Percentiles rank a stretch among this genome's conserved stretches.
phyloP scores from a whole-genome alignment of 2,113 vertebrate species.

The Cacatua alba region DNA sequence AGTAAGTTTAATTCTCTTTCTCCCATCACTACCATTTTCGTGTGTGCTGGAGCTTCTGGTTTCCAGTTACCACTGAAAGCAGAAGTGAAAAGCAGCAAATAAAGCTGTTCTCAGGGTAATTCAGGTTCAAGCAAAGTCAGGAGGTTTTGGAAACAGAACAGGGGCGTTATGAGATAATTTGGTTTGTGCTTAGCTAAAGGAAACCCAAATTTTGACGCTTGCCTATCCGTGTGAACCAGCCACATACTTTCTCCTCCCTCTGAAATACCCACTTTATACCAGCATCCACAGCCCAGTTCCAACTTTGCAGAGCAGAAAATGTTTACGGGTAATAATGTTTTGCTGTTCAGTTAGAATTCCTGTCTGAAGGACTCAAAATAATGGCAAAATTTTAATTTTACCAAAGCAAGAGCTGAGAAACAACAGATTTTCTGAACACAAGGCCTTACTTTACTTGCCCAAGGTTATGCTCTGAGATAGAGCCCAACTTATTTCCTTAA shows the following conservation, averaged over 20 bases:
- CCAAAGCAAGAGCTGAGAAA: neutral
- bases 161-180: constrained; percentile 6
- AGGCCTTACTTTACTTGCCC: neutral
- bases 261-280: neutral
- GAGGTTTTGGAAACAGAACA: constrained; percentile 24
- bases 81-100: constrained; percentile 40
- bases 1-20: neutral
- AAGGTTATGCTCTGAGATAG: neutral
- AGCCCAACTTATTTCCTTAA: neutral
- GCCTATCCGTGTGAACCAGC: neutral
- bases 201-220: neutral
- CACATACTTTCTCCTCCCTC: neutral
- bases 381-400: neutral
- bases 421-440: neutral
- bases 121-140: neutral
- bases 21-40: neutral
- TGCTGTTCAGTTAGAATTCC: neutral
- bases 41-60: constrained; percentile 6
- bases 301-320: neutral
- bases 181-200: neutral
- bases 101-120: constrained; percentile 9
- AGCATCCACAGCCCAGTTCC: neutral
- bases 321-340: neutral
- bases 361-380: neutral
- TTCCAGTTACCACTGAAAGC: constrained; percentile 42